Conservation (phyloP, 2,888 invertebrate species). For the Drosophila borborema region DNA sequence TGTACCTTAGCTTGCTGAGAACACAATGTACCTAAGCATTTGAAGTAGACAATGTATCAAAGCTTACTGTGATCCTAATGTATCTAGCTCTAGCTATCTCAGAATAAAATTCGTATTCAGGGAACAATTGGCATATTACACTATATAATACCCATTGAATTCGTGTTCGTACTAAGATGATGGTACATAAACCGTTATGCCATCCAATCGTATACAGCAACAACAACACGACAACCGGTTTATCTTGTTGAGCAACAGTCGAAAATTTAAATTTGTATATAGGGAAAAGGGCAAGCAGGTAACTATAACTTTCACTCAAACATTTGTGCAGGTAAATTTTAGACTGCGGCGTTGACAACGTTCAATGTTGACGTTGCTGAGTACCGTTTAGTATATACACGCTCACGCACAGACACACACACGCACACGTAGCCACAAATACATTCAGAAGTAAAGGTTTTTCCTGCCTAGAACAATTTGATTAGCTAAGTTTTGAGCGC, state of each 20-base stretch:
- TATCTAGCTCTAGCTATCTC: not conserved
- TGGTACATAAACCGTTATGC: constrained; percentile 9
- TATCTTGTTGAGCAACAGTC: constrained; percentile 29
- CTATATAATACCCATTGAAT: not conserved
- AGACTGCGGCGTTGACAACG: constrained; percentile 28
- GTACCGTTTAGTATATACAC: constrained; percentile 20
- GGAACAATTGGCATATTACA: not conserved
- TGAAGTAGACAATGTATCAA: not conserved
- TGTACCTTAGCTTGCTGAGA: not conserved
- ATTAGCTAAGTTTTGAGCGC: constrained; percentile 11
- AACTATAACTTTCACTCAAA: constrained; percentile 67
- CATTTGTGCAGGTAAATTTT: constrained; percentile 44
- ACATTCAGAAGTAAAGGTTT: constrained; percentile 17
- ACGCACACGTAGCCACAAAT: not conserved
- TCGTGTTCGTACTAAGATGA: not conserved
- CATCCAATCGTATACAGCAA: constrained; percentile 2
- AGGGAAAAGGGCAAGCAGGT: constrained; percentile 51
- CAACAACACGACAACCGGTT: constrained; percentile 37
- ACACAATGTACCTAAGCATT: not conserved
- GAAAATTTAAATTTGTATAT: constrained; percentile 21
- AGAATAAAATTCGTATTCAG: not conserved
- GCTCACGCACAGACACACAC: not conserved
- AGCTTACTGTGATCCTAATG: not conserved
- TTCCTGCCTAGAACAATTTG: constrained; percentile 41
- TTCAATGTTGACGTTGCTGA: constrained; percentile 17